These are phyloP conservation scores for Tenthredo mesomela DNA, from an alignment of 2,888 invertebrate species.

Conservation along the genomic window DNA sequence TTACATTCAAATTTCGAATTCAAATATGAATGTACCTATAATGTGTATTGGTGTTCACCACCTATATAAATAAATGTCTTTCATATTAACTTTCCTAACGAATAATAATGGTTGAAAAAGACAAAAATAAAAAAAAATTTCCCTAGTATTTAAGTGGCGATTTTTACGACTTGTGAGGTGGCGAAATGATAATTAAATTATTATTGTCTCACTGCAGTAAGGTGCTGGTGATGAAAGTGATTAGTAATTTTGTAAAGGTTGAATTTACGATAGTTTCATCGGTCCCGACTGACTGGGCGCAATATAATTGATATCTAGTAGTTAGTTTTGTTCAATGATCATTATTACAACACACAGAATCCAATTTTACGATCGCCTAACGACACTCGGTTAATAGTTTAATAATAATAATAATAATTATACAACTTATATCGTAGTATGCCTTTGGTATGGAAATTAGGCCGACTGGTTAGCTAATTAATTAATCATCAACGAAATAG, in stretches of 20 bases:
- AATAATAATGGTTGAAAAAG: neutral
- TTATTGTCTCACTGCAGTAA: neutral
- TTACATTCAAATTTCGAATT: slow-evolving; percentile 44
- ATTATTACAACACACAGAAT: slow-evolving; percentile 5
- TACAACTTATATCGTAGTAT: neutral
- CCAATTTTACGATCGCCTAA: slow-evolving; percentile 27
- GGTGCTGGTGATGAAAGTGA: slow-evolving; percentile 17
- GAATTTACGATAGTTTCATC: neutral
- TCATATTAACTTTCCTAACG: neutral
- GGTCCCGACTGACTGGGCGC: neutral
- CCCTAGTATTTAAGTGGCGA: neutral
- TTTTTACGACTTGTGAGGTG: neutral
- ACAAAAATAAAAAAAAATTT: too few relatives aligned
- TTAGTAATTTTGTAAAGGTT: neutral
- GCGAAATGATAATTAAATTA: slow-evolving; percentile 32
- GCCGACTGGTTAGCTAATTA: slow-evolving; percentile 29
- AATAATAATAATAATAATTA: slow-evolving; percentile 27
- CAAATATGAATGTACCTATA: too few relatives aligned
- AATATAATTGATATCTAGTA: slow-evolving; percentile 23
- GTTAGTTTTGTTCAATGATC: slow-evolving; percentile 16
- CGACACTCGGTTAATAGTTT: slow-evolving; percentile 5
- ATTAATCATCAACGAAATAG: slow-evolving; percentile 42
- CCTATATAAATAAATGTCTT: neutral
- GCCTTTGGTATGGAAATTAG: slow-evolving; percentile 38
- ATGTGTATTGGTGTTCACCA: neutral